Base-by-base conservation (phyloP, 2,113 vertebrate genomes). In the Vicugna pacos region DNA sequence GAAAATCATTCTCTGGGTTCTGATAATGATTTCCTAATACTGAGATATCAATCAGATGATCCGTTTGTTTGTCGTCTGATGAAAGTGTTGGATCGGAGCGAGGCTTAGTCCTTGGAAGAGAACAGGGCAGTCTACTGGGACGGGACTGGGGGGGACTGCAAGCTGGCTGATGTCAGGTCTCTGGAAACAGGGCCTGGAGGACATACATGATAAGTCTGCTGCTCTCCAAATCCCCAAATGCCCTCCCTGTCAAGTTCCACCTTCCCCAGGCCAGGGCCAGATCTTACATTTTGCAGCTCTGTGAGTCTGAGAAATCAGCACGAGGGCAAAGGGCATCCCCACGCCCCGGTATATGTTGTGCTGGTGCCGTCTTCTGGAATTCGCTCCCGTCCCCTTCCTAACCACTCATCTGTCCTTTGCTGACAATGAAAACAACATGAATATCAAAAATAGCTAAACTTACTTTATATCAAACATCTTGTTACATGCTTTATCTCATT, bases 21-120 rank as follows among this genome's bases (percentile, higher is more conserved):
- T 97, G 85, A 75, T 95, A 97, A 82, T 93, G 89, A 97, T 97
- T 97, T 95, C 76, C 89, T 75, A 73, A 96, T 60, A 70, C 94
- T 86, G 84, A 75, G 73, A 72, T 92, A 97, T 95, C 67, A 56
- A 72, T 93, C 75, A 52, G 82, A 62, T 10, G 60, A 94, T 94
- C 88, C 69, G 38, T 62, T 85, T 91, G 77, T 72, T 77, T 91
- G 77, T 72, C 75, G 48, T 79, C 38, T 92, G 52, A 90, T 65
- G 32, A 30, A 76, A 81, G 85, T 77, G 15, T 83, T 96, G 42
- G 14, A 22, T 17, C 30, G 16, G 15, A 58, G 22, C 46, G 58
- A 54, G 86, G 30, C 17, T 94, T 42, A 48, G 73, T 60, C 35
- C 70, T 26, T n/a, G 46, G 87, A 92, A 92, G 24, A 67, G 56